Evolutionary conservation across 2,113 vertebrate genomes (phyloP).

Genomic region (Tonatia bakeri): DNA sequence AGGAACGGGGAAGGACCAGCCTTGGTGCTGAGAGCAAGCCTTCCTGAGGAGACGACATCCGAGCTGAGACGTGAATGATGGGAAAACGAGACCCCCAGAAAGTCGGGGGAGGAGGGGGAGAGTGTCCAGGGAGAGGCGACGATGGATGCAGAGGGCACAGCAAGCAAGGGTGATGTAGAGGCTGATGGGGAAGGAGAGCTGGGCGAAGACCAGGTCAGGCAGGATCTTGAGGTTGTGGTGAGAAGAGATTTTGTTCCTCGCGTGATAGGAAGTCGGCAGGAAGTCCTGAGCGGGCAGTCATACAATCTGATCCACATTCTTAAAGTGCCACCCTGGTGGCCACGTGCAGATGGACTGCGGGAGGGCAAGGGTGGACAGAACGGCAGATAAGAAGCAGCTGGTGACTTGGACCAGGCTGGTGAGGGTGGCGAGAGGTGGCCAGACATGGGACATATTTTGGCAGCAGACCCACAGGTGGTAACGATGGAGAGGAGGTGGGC

Average conservation of each 20-base stretch:
- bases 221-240: not conserved
- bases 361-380: not conserved
- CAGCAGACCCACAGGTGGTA: not conserved
- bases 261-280: not conserved
- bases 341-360: not conserved
- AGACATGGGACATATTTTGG: rapidly evolving
- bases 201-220: not conserved
- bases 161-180: not conserved
- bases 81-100: not conserved
- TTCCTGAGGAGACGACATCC: not conserved
- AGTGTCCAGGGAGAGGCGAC: not conserved
- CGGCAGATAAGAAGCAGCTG: not conserved
- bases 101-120: not conserved
- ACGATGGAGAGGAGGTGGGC: not conserved
- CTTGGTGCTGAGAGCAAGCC: not conserved
- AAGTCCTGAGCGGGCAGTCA: not conserved
- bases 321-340: not conserved
- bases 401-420: rapidly evolving
- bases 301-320: not conserved
- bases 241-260: not conserved
- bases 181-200: not conserved
- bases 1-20: not conserved
- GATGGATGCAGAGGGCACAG: rapidly evolving
- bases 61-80: not conserved
- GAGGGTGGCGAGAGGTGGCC: not conserved